phyloP scores from a whole-genome alignment of 2,888 invertebrate genomes.

The Pyralis farinalis region DNA sequence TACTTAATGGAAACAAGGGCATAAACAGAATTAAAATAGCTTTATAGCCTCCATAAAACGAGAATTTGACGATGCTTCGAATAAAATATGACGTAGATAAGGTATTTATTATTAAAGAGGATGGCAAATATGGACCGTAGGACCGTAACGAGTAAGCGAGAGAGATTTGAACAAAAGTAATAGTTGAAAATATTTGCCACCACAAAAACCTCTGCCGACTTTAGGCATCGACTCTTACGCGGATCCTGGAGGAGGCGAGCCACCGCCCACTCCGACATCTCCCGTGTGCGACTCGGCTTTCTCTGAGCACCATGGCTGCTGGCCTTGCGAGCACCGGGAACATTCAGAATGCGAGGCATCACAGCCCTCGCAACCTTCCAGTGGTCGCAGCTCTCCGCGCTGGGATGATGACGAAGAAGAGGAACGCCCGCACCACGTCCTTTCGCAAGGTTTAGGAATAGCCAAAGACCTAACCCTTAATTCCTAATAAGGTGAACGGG shows the following conservation, averaged over 20 bases:
- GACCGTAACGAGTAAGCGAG: conserved; percentile 11
- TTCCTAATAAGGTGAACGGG: conserved; percentile 17
- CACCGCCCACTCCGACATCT: conserved; percentile 70
- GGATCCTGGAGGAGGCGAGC: conserved; percentile 72
- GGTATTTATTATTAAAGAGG: neutral
- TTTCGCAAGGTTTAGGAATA: conserved; percentile 68
- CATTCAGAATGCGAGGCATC: conserved; percentile 57
- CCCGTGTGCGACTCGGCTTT: conserved; percentile 75
- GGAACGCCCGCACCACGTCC: conserved; percentile 59
- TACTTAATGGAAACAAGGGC: conserved; percentile 24
- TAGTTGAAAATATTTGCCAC: conserved; percentile 6
- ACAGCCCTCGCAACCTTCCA: conserved; percentile 64
- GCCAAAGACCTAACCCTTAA: conserved; percentile 24
- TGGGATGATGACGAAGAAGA: conserved; percentile 73
- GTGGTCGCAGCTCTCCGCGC: conserved; percentile 71
- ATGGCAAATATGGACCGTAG: conserved; percentile 13
- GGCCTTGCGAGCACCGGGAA: conserved; percentile 71
- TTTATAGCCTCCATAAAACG: conserved; percentile 28
- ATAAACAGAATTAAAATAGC: conserved; percentile 31
- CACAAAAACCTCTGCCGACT: conserved; percentile 35
- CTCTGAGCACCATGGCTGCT: conserved; percentile 73
- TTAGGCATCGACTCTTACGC: conserved; percentile 73
- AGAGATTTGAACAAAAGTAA: conserved; percentile 23
- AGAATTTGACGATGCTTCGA: conserved; percentile 9
- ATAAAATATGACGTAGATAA: conserved; percentile 8